These are phyloP conservation scores for Eulimnadia texana DNA, from an alignment of 1,140 invertebrate genomes.

Conservation along the genomic window DNA sequence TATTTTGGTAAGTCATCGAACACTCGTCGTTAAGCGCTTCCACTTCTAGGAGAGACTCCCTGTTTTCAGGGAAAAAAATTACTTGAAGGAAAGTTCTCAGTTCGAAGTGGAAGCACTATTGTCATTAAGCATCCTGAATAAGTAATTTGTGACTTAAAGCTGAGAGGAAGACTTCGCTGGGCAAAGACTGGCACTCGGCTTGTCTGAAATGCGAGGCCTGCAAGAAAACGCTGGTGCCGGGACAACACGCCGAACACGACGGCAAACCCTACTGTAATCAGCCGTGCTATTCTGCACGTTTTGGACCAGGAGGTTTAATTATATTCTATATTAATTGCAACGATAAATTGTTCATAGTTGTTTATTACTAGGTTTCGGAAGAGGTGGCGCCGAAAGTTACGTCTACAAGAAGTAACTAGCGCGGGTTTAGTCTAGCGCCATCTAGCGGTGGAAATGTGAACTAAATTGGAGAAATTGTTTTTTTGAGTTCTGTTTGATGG, in stretches of 20 bases:
- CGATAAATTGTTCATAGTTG: conserved; percentile 11
- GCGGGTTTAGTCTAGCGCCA: neutral
- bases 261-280: conserved; percentile 62
- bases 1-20: conserved; percentile 36
- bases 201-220: conserved; percentile 63
- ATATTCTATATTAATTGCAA: neutral
- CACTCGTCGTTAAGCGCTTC: too few species aligned
- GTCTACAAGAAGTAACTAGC: conserved; percentile 38
- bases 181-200: conserved; percentile 61
- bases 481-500: neutral
- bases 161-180: conserved; percentile 57
- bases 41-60: too few species aligned
- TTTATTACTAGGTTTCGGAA: conserved; percentile 40
- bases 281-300: conserved; percentile 56
- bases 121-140: too few species aligned
- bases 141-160: conserved; percentile 27
- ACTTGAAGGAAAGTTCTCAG: too few species aligned
- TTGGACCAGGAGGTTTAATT: conserved; percentile 53
- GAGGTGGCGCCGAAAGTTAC: conserved; percentile 48
- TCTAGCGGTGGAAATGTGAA: neutral
- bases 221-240: conserved; percentile 56
- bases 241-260: conserved; percentile 47
- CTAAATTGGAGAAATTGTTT: neutral
- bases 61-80: too few species aligned
- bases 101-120: too few species aligned